These are phyloP conservation scores for Sweltsa coloradensis DNA, from an alignment of 1,140 invertebrate species.

Conservation along the genomic window DNA sequence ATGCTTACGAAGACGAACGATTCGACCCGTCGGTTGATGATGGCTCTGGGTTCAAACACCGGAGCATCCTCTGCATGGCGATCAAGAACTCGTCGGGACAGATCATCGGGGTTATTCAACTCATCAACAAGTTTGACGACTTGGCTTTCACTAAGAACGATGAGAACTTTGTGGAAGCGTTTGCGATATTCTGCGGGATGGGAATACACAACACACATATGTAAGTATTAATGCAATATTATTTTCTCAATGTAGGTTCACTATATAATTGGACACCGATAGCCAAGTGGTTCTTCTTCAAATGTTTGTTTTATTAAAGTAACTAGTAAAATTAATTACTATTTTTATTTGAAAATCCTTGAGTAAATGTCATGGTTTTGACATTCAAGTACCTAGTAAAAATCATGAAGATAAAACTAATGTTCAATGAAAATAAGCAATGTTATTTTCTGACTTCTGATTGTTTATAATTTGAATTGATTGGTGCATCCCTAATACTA, in stretches of 20 bases:
- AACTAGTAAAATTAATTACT: too few species aligned
- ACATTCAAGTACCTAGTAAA: too few species aligned
- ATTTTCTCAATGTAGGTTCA: not conserved
- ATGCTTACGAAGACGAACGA: conserved; percentile 82
- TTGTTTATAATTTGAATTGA: too few species aligned
- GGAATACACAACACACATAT: conserved; percentile 95
- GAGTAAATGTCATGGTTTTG: too few species aligned
- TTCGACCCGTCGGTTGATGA: conserved; percentile 83
- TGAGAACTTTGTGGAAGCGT: conserved; percentile 89
- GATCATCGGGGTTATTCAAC: conserved; percentile 87
- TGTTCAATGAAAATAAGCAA: too few species aligned
- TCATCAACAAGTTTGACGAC: conserved; percentile 87
- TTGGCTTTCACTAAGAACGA: conserved; percentile 82
- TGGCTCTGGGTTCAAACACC: conserved; percentile 63
- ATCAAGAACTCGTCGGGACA: conserved; percentile 79
- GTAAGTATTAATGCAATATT: conserved; percentile 31
- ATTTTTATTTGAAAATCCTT: too few species aligned
- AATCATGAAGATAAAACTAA: too few species aligned
- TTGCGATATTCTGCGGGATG: conserved; percentile 96
- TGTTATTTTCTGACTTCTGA: too few species aligned
- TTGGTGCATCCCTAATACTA: too few species aligned
- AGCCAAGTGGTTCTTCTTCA: not conserved
- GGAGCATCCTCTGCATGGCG: conserved; percentile 81
- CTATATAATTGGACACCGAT: not conserved
- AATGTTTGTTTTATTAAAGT: conserved; percentile 1